phyloP scores from a whole-genome alignment of 2,113 vertebrate genomes.

The Turdus rufiventris region DNA sequence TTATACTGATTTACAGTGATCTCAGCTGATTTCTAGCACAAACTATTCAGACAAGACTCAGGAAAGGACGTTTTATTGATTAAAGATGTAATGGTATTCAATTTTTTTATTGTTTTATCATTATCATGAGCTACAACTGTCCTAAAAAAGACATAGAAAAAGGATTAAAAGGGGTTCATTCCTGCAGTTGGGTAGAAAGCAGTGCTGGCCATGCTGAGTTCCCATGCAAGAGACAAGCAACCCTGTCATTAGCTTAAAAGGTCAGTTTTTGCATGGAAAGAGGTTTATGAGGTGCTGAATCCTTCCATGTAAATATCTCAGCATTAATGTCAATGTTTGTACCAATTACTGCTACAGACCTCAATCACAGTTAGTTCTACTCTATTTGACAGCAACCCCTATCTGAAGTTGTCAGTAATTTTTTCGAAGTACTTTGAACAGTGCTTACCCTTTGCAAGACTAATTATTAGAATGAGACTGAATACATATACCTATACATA shows the following conservation, averaged over 20 bases:
- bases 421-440: constrained; percentile 25
- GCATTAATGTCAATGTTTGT: constrained; percentile 49
- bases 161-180: neutral
- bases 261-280: constrained; percentile 49
- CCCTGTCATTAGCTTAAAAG: constrained; percentile 21
- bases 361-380: constrained; percentile 1
- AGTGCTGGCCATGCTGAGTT: neutral
- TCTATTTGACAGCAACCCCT: constrained; percentile 32
- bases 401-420: neutral
- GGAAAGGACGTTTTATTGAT: neutral
- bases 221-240: neutral
- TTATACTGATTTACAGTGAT: neutral
- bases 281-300: constrained; percentile 42
- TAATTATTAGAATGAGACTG: neutral
- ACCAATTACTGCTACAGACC: constrained; percentile 23
- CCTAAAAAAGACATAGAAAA: neutral
- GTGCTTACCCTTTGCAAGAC: constrained; percentile 38
- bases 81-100: neutral
- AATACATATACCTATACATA: neutral
- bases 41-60: neutral
- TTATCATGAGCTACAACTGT: neutral
- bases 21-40: neutral
- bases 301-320: constrained; percentile 10
- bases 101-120: neutral
- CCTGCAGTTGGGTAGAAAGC: neutral